Evolutionary conservation across 2,797 vertebrate genomes (phyloP).

Genomic region (Chanos chanos): DNA sequence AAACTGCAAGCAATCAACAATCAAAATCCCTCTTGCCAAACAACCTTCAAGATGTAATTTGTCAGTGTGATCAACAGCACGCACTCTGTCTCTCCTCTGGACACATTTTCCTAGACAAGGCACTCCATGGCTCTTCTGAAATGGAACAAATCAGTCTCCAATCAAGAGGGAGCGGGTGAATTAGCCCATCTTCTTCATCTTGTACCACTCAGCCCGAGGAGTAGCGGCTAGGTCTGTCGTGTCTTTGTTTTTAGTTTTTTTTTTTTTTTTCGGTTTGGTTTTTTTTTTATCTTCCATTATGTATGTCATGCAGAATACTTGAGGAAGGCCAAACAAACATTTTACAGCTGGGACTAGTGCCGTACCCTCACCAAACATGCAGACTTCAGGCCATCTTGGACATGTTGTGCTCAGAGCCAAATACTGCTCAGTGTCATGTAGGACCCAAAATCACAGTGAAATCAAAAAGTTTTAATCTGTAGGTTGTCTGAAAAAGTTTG

Average conservation of each 20-base stretch:
- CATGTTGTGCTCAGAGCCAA: too few relatives aligned
- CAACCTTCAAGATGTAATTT: constrained; percentile 71
- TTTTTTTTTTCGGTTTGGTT: background rate
- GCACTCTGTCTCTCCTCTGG: constrained; percentile 48
- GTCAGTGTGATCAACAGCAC: constrained; percentile 69
- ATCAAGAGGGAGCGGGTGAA: constrained; percentile 68
- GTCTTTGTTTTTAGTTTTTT: constrained; percentile 20
- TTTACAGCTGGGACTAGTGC: too few relatives aligned
- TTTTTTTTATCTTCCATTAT: too few relatives aligned
- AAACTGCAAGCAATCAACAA: constrained; percentile 76
- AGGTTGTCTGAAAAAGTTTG: too few relatives aligned
- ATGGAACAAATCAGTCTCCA: constrained; percentile 77
- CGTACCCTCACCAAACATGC: too few relatives aligned
- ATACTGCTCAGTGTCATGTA: too few relatives aligned
- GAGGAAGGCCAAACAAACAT: constrained; percentile 1
- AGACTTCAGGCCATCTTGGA: background rate
- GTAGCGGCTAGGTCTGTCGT: background rate
- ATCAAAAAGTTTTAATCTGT: too few relatives aligned
- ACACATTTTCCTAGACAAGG: constrained; percentile 36
- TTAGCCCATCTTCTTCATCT: constrained; percentile 43
- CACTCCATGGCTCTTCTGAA: constrained; percentile 69
- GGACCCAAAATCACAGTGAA: too few relatives aligned
- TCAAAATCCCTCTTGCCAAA: constrained; percentile 74
- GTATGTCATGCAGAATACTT: background rate
- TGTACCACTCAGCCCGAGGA: constrained; percentile 5